Evolutionary conservation across 2,113 vertebrate species (phyloP), one percentile per base, ranked within the genome.

Genomic region (Sylvilagus bachmani): DNA sequence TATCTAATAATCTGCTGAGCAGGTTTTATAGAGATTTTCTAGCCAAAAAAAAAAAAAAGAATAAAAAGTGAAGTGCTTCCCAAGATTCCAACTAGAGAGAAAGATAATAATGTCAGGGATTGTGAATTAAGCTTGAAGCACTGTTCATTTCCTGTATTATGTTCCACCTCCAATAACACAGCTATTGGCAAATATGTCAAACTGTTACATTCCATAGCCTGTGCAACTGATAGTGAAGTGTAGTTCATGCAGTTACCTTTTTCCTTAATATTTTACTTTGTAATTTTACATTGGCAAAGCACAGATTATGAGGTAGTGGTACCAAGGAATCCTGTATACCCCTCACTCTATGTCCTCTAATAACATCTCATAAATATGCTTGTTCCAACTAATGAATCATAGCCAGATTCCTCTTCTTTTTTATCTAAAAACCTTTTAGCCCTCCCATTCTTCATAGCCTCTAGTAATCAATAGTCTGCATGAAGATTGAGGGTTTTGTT

Each of bases 11-110:
- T 81, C 31, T 89, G 21, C 66, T 90, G 36, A 88, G 13, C 36
- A 10, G 83, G 19, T n/a, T 88, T 97, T 81, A 86, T 14, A 89
- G 84, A 94, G 69, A 95, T 25, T 6, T 94, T 80, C 44, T 89
- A 49, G 96, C 93, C 96, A 96, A 75, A 89, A 95, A 51, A 31
- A 93, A 95, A 97, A 96, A 75, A 89, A 95, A 49, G 27, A 93
- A 95, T 89, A 6, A 82, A 94, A 95, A 85, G 19, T 84, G 49
- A 90, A 69, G 81, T 95, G 38, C 70, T 86, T 96, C 49, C 27
- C 94, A 77, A 38, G 55, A 49, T 84, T 96, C 10, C n/a, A 77
- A 9, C 38, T 31, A 89, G 7, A n/a, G 51, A 90, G 53, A 33
- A 95, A 95, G 86, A 85, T 69, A 89, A 38, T 91, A 4, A n/a